Base-by-base conservation (phyloP, 30 jellyfish, hydroid and myxozoan genomes). In the Hydractinia symbiolongicarpus region DNA sequence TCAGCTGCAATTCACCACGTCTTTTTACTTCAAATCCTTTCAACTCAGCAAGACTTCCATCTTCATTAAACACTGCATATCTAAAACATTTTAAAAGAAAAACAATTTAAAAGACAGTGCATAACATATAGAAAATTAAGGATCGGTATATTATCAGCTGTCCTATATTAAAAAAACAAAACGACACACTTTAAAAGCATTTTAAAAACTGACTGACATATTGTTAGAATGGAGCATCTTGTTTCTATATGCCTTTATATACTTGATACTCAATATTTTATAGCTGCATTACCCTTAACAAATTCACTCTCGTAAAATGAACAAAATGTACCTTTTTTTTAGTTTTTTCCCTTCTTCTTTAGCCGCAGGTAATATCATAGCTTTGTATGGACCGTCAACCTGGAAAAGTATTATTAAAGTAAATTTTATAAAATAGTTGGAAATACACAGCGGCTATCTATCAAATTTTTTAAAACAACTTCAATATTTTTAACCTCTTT, bases 331-430 rank as follows among this genome's bases (percentile, higher is more conserved):
- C 98, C 99, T 82, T 74, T 94, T 94, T 87, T 94, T 94, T 53
- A 94, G 82, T 51, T 94, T 94, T 77, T 94, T 94, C 10, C 97
- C 97, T 79, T 94, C 99, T 70, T 94, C 99, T 89, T 94, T 94
- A 5, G 99, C 77, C 4, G 99, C 99, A 2, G 99, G 99, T 53
- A 94, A 81, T 4, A 88, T 88, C 99, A 94, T 94, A 16, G 99
- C 99, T 78, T 88, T 88, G 95, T 94, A 94, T 50, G 99, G 99
- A 14, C 99, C 99, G 67, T 94, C 99, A 56, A 94, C 99, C 99
- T 94, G 55, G 53, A 40, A 52, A 73, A 54, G 53, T n/a, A 73
- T 9, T 30, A 30, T 30, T 30, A 2, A 30, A 30, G 44, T 0
- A 30, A 30, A 30, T 2, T 30, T 30, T 30, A 30, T 30, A 2